Conservation (phyloP, 2,888 invertebrate species). For the Drosophila lacicola region DNA sequence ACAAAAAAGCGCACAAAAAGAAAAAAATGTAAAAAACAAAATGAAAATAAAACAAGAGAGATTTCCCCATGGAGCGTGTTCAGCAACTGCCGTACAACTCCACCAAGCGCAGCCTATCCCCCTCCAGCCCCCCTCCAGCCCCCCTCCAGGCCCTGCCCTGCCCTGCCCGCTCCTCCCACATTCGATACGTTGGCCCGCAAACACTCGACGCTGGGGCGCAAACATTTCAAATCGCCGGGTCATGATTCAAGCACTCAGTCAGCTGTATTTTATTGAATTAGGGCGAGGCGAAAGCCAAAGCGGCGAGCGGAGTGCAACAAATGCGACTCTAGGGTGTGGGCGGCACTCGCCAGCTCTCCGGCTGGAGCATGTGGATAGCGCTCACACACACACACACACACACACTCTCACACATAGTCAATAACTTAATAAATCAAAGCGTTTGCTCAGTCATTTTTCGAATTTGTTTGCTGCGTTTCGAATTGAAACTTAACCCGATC, state of each 20-base stretch:
- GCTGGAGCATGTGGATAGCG: constrained; percentile 28
- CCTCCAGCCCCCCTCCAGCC: not conserved
- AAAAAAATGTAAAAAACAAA: not conserved
- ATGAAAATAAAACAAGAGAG: constrained; percentile 61
- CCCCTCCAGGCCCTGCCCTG: no score
- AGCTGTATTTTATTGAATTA: constrained; percentile 79
- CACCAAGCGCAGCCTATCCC: constrained; percentile 1
- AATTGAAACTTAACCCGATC: constrained; percentile 52
- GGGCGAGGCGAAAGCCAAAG: constrained; percentile 41
- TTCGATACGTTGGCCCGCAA: constrained; percentile 11
- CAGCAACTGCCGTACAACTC: constrained; percentile 58
- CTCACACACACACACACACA: constrained; percentile 6
- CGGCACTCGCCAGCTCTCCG: not conserved
- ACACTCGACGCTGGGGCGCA: constrained; percentile 50
- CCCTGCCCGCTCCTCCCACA: not conserved
- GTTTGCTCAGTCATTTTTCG: constrained; percentile 80
- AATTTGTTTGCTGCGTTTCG: constrained; percentile 72
- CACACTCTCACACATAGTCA: constrained; percentile 35
- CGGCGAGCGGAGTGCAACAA: constrained; percentile 51
- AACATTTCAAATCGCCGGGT: constrained; percentile 78
- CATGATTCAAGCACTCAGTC: constrained; percentile 79
- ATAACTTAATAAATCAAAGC: constrained; percentile 80
- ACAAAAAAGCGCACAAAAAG: constrained; percentile 17
- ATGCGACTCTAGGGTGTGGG: constrained; percentile 62
- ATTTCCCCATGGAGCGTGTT: constrained; percentile 72